Base-by-base conservation (phyloP, 2,113 vertebrate species). In the Chunga burmeisteri region DNA sequence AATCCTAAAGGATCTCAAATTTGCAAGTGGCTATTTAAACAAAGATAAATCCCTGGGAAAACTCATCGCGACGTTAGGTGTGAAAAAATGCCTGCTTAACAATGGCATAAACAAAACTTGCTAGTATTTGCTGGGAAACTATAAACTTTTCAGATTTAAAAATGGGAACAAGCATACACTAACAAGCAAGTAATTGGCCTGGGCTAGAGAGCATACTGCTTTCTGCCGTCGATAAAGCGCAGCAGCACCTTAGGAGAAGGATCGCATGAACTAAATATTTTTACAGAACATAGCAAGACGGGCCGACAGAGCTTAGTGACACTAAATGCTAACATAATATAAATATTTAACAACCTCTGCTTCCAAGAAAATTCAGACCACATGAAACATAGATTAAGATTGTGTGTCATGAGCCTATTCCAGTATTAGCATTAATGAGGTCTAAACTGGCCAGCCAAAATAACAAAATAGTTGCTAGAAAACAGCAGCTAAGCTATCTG, bases 331-430 rank as follows among this genome's bases (percentile, higher is more conserved):
- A 83, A n/a, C 23, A 85, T 86, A 77, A 92, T 36, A 91, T 86
- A 94, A 95, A 95, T 96, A 97, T 95, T 95, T 93, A 95, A 95
- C 32, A 94, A 73, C 23, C 14, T 66, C 53, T 82, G 46, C 62
- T 94, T 88, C 90, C 58, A 75, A 86, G 80, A 91, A 92, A 88
- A 96, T 94, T 93, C 81, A 82, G 79, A 50, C 72, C 63, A 95
- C 86, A 62, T 83, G 94, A 96, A 96, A 95, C 81, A 87, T 73
- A 96, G 86, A 90, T 96, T 81, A 93, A 26, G 86, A 95, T 59
- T 83, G 73, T 78, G 47, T 68, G 78, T 82, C 84, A 80, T 32
- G 84, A 96, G 62, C 42, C 38, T 95, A 44, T 77, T 86, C 59
- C 77, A 80, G 58, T 84, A 91, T 96, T 93, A 96, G 79, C 93